Percentiles rank a stretch among this genome's conserved stretches.
Conservation (phyloP, 2,797 vertebrate species). For the Epinephelus malabaricus region DNA sequence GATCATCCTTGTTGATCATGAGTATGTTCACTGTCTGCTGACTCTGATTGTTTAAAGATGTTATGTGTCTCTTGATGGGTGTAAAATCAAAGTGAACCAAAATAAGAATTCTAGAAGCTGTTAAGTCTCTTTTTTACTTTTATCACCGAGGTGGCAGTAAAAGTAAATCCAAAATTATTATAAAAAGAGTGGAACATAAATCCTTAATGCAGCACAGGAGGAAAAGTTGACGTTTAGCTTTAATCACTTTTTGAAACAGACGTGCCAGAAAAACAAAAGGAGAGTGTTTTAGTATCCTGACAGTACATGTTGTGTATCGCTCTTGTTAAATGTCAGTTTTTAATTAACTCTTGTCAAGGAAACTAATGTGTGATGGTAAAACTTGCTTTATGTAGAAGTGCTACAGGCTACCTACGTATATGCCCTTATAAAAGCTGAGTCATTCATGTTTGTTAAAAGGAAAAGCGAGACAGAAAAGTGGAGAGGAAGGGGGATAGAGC, state of each 20-base stretch:
- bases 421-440: conserved; percentile 20
- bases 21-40: background rate
- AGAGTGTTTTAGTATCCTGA: background rate
- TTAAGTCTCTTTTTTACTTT: conserved; percentile 12
- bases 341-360: background rate
- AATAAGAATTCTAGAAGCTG: conserved; percentile 1
- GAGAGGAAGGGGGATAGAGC: conserved; percentile 12
- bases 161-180: conserved; percentile 1
- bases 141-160: conserved; percentile 5
- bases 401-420: background rate
- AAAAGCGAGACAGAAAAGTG: conserved; percentile 4
- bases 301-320: background rate
- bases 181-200: background rate
- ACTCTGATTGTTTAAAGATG: background rate
- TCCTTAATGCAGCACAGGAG: background rate
- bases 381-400: conserved; percentile 2
- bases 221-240: background rate
- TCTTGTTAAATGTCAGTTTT: background rate
- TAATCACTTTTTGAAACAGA: background rate
- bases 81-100: background rate
- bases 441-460: conserved; percentile 37
- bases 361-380: conserved; percentile 9
- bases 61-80: background rate
- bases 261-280: background rate
- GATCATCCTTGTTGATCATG: background rate